A percentile compares a stretch with the other conserved stretches of the same genome.
These are phyloP conservation scores for Uromys caudimaculatus DNA, from an alignment of 2,797 vertebrate species.

Conservation along the genomic window DNA sequence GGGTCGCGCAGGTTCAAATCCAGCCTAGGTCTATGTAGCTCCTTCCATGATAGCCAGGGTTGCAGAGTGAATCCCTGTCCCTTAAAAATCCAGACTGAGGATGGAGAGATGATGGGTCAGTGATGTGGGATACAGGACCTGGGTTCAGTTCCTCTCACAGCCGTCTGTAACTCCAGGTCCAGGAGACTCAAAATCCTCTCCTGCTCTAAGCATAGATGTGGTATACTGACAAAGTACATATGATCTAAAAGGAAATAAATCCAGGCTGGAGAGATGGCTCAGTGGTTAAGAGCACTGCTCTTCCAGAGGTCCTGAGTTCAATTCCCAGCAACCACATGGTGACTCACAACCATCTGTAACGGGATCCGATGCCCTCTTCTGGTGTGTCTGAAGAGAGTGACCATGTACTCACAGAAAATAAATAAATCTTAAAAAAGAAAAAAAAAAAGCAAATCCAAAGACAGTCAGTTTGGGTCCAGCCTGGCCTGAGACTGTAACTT, in stretches of 20 bases:
- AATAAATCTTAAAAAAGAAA: too few relatives aligned
- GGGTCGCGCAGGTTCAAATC: not conserved
- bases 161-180: not conserved
- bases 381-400: not conserved
- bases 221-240: not conserved
- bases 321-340: not conserved
- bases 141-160: not conserved
- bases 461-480: too few relatives aligned
- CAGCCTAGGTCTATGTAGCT: not conserved
- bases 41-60: not conserved
- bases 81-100: not conserved
- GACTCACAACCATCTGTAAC: not conserved
- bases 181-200: too few relatives aligned
- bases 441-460: too few relatives aligned
- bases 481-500: too few relatives aligned
- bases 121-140: not conserved
- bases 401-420: too few relatives aligned
- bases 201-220: not conserved
- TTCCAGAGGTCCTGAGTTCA: not conserved
- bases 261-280: not conserved
- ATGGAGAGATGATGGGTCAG: not conserved
- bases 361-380: not conserved
- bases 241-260: not conserved
- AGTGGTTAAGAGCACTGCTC: not conserved
- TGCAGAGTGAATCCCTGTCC: not conserved